These are phyloP conservation scores for Agrotis segetum DNA, from an alignment of 2,888 invertebrate genomes.

Conservation along the genomic window DNA sequence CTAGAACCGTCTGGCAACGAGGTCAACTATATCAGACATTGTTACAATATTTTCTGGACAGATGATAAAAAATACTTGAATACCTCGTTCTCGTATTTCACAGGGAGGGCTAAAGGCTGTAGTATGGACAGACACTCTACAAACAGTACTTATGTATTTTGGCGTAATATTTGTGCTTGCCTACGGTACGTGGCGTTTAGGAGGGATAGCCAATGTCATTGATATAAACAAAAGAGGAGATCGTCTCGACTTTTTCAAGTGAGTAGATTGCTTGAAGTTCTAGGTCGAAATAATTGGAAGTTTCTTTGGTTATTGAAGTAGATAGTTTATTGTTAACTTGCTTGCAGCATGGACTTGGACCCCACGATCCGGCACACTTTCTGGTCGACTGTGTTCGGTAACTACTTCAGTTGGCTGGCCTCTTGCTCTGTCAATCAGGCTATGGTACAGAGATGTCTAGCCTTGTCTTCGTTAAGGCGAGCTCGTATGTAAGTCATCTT, in stretches of 20 bases:
- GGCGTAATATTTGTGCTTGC: conserved; percentile 92
- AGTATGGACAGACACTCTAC: conserved; percentile 95
- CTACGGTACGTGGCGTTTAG: conserved; percentile 92
- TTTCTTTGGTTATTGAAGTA: neutral
- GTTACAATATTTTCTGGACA: conserved; percentile 37
- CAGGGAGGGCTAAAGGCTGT: conserved; percentile 95
- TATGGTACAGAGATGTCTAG: conserved; percentile 96
- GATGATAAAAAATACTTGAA: conserved; percentile 30
- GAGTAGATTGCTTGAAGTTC: conserved; percentile 65
- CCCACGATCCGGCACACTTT: conserved; percentile 95
- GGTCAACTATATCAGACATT: conserved; percentile 68
- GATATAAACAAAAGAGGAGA: conserved; percentile 91
- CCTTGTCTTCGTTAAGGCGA: conserved; percentile 93
- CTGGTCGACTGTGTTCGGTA: conserved; percentile 95
- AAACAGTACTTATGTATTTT: conserved; percentile 94
- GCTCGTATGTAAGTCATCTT: conserved; percentile 92
- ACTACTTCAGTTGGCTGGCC: conserved; percentile 95
- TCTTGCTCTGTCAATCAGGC: conserved; percentile 96
- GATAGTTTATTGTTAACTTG: conserved; percentile 10
- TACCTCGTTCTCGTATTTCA: conserved; percentile 61
- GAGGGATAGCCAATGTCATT: conserved; percentile 92
- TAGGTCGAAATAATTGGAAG: neutral
- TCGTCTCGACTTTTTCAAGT: conserved; percentile 94
- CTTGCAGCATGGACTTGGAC: conserved; percentile 93
- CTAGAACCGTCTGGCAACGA: conserved; percentile 65